Evolutionary conservation across 2,113 vertebrate species (phyloP).

Genomic region (Etia nguti): DNA sequence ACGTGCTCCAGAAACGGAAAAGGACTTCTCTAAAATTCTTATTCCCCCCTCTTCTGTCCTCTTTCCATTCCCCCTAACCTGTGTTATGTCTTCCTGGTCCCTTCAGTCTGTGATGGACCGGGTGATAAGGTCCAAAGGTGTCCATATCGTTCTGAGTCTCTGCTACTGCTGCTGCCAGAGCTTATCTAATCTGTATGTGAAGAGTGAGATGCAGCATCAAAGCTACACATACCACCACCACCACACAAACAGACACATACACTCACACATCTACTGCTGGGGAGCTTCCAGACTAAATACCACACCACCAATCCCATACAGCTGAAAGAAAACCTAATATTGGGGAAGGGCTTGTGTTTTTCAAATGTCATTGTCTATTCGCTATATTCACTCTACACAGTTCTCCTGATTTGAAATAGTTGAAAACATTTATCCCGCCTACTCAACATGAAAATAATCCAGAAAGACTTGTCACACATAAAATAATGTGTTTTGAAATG

Average conservation of each 20-base stretch:
- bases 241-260: neutral
- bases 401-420: neutral
- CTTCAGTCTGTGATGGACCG: constrained; percentile 41
- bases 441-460: neutral
- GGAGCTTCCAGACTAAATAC: neutral
- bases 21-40: neutral
- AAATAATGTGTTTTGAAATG: neutral
- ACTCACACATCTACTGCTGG: neutral
- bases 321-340: neutral
- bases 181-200: constrained; percentile 60
- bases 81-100: constrained; percentile 62
- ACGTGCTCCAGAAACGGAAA: neutral
- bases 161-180: constrained; percentile 41
- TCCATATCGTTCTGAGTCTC: constrained; percentile 45
- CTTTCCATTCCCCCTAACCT: constrained; percentile 28
- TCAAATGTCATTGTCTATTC: neutral
- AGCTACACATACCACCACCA: constrained; percentile 36
- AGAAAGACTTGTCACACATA: neutral
- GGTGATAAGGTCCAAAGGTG: constrained; percentile 57
- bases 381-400: neutral
- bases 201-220: constrained; percentile 65
- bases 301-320: neutral
- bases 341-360: neutral
- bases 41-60: neutral
- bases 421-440: neutral